A percentile compares a stretch with the other conserved stretches of the same genome.
phyloP scores from a whole-genome alignment of 2,797 vertebrate species.

The Microcaecilia unicolor region DNA sequence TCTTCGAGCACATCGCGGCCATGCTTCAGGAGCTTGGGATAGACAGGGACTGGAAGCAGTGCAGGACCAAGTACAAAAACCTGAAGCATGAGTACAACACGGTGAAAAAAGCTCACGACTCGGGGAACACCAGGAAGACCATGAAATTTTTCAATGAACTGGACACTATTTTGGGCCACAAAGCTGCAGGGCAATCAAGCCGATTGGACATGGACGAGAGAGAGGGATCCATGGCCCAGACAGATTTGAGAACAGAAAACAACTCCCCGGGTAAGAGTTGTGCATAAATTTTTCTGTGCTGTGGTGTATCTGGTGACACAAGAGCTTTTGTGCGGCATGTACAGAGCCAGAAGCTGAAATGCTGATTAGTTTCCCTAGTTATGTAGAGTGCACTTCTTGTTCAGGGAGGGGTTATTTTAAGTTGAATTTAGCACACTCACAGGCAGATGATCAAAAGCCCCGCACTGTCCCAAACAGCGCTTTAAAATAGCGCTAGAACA shows the following conservation, averaged over 20 bases:
- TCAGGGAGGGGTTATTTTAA: too few relatives aligned
- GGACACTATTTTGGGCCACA: constrained; percentile 72
- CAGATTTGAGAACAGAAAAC: constrained; percentile 27
- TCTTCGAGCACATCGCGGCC: constrained; percentile 82
- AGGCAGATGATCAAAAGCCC: too few relatives aligned
- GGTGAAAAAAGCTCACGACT: constrained; percentile 57
- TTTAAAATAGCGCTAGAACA: too few relatives aligned
- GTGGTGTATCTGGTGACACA: too few relatives aligned
- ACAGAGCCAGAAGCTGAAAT: too few relatives aligned
- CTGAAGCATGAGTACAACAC: constrained; percentile 84
- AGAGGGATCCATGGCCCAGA: constrained; percentile 19
- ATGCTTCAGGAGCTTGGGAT: constrained; percentile 74
- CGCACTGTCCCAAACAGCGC: too few relatives aligned
- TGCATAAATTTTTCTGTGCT: too few relatives aligned
- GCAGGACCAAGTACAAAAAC: constrained; percentile 87
- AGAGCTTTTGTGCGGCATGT: too few relatives aligned
- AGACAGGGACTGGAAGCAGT: constrained; percentile 84
- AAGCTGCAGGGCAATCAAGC: constrained; percentile 40
- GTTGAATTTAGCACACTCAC: too few relatives aligned
- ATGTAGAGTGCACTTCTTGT: too few relatives aligned
- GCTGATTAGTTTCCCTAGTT: too few relatives aligned
- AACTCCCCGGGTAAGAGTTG: constrained; percentile 35
- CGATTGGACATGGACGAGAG: constrained; percentile 34
- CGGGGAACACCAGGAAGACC: constrained; percentile 55
- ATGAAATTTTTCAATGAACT: constrained; percentile 85